These are phyloP conservation scores for Anthophora plumipes DNA, from an alignment of 2,888 invertebrate species.

Conservation along the genomic window DNA sequence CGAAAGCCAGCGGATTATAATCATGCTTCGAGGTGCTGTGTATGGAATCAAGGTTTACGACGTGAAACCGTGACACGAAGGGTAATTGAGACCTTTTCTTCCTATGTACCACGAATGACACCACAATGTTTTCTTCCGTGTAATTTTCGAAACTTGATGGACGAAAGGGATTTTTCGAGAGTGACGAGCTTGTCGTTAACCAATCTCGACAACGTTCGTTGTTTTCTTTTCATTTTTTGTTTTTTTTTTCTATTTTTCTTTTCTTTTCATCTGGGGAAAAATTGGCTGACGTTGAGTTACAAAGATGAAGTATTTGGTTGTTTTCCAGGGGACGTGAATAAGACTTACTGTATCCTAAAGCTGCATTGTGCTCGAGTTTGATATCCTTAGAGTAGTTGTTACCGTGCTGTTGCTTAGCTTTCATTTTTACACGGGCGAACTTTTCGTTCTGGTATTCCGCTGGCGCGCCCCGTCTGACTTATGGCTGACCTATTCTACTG, in stretches of 20 bases:
- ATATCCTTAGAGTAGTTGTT: not conserved
- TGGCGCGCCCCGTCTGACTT: not conserved
- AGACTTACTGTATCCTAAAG: not conserved
- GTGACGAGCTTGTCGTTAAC: slow-evolving; percentile 8
- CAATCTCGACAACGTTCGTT: not conserved
- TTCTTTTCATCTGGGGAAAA: too few relatives aligned
- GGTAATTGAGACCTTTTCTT: slow-evolving; percentile 33
- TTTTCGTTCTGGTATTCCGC: not conserved
- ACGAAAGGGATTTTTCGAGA: not conserved
- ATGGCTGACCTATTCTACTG: slow-evolving; percentile 21
- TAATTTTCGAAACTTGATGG: not conserved
- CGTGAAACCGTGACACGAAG: slow-evolving; percentile 34
- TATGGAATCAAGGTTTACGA: slow-evolving; percentile 52
- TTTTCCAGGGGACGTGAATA: not conserved
- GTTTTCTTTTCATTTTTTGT: too few relatives aligned
- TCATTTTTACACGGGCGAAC: not conserved
- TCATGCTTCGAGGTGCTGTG: slow-evolving; percentile 63
- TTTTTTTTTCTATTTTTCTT: too few relatives aligned
- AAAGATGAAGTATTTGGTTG: not conserved
- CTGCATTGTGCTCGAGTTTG: not conserved
- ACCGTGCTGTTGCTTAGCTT: not conserved
- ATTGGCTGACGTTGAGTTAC: not conserved
- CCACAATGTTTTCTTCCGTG: too few relatives aligned
- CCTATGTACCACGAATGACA: not conserved
- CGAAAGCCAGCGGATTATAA: slow-evolving; percentile 72